Evolutionary conservation across 2,113 vertebrate genomes (phyloP).

Genomic region (Neotragus pygmaeus): DNA sequence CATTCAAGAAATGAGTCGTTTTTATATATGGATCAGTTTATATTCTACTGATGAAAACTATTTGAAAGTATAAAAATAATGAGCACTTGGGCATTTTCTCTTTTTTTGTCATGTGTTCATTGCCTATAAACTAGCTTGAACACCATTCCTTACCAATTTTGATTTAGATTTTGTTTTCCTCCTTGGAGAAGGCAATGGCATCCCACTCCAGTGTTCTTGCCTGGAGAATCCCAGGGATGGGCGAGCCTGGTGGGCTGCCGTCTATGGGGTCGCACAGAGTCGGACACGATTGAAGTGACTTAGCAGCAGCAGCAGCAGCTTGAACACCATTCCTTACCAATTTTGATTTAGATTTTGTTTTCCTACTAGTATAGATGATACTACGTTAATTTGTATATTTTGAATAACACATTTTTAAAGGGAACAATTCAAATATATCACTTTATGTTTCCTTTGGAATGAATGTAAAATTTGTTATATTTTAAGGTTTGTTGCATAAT

Average conservation of each 20-base stretch:
- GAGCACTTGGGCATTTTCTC: background rate
- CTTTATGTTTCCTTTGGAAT: slow-evolving; percentile 23
- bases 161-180: slow-evolving; percentile 41
- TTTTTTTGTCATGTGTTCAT: background rate
- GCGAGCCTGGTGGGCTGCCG: too few species aligned
- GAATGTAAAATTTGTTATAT: background rate
- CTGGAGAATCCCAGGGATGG: too few species aligned
- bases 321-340: background rate
- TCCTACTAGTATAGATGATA: background rate
- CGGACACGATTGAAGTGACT: too few species aligned
- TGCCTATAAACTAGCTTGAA: background rate
- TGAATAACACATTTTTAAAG: slow-evolving; percentile 10
- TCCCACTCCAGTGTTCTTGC: too few species aligned
- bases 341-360: slow-evolving; percentile 38
- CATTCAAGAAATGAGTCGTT: background rate
- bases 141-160: background rate
- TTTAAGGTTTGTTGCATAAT: background rate
- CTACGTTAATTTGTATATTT: background rate
- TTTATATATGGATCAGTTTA: background rate
- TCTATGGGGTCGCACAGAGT: too few species aligned
- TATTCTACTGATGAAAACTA: slow-evolving; percentile 21
- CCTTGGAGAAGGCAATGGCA: background rate
- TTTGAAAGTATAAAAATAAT: background rate
- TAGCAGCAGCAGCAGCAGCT: background rate
- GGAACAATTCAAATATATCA: background rate